A percentile compares a stretch with the other conserved stretches of the same genome.
These are phyloP conservation scores for Ctenopoma multispine DNA, from an alignment of 2,797 vertebrate genomes.

Conservation along the genomic window DNA sequence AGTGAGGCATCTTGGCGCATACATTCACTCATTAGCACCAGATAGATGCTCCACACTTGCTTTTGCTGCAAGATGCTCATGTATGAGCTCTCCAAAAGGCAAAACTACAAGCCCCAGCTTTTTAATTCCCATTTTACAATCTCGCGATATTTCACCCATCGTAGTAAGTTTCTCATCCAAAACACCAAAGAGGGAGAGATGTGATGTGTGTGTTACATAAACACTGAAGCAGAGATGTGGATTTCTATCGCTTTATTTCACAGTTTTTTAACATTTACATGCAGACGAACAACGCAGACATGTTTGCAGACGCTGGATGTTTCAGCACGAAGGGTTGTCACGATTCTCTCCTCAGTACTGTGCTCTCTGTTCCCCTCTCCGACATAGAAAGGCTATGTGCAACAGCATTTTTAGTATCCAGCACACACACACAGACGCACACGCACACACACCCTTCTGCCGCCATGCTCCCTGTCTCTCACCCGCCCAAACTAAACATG, in stretches of 20 bases:
- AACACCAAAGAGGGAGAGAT: conserved; percentile 65
- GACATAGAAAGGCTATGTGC: conserved; percentile 30
- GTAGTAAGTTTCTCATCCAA: conserved; percentile 51
- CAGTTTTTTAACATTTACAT: conserved; percentile 15
- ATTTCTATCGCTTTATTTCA: conserved; percentile 61
- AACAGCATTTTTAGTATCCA: conserved; percentile 38
- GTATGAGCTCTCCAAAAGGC: too few species aligned
- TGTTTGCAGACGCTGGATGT: conserved; percentile 3
- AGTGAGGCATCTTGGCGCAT: background rate
- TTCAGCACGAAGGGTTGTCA: conserved; percentile 30
- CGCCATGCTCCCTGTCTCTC: conserved; percentile 63
- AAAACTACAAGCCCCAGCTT: conserved; percentile 80
- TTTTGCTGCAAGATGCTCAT: background rate
- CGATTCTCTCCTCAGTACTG: background rate
- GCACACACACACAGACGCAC: background rate
- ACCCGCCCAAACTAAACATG: conserved; percentile 65
- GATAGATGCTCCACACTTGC: background rate
- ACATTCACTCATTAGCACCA: background rate
- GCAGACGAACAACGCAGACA: background rate
- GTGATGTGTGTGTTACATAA: conserved; percentile 71
- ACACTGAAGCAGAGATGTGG: conserved; percentile 60
- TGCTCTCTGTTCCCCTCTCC: conserved; percentile 11
- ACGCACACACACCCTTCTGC: conserved; percentile 31
- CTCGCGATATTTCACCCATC: conserved; percentile 76
- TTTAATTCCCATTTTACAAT: background rate